These are phyloP conservation scores for Aldrovandia affinis DNA, from an alignment of 2,797 vertebrate genomes.

Conservation along the genomic window DNA sequence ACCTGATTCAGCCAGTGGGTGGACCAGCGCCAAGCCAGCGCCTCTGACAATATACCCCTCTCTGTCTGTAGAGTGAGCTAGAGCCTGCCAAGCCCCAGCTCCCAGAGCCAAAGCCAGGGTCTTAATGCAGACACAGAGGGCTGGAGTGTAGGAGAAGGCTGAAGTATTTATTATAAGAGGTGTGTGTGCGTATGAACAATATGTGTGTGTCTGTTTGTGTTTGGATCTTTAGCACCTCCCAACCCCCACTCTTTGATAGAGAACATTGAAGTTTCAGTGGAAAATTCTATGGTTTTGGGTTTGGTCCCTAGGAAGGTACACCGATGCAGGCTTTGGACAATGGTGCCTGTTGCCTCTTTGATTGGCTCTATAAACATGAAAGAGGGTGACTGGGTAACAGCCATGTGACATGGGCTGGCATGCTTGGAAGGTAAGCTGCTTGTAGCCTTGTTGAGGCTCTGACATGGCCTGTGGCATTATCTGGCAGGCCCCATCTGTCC, in stretches of 20 bases:
- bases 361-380: not conserved
- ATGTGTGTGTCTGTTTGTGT: not conserved
- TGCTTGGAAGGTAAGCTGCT: not conserved
- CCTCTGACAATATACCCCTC: not conserved
- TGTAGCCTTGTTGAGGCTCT: not conserved
- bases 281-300: not conserved
- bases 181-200: not conserved
- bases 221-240: not conserved
- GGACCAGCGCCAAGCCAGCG: constrained; percentile 10
- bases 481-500: not conserved
- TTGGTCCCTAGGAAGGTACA: not conserved
- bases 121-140: not conserved
- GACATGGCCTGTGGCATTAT: too few relatives aligned
- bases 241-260: not conserved
- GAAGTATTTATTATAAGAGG: not conserved
- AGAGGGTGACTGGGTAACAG: not conserved
- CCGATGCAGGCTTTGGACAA: not conserved
- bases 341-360: not conserved
- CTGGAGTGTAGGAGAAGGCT: not conserved
- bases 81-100: not conserved
- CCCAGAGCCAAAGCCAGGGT: not conserved
- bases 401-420: not conserved
- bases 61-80: not conserved
- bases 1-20: not conserved
- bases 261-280: not conserved